phyloP scores from a whole-genome alignment of 1,140 invertebrate species.

The Notospermus geniculatus region DNA sequence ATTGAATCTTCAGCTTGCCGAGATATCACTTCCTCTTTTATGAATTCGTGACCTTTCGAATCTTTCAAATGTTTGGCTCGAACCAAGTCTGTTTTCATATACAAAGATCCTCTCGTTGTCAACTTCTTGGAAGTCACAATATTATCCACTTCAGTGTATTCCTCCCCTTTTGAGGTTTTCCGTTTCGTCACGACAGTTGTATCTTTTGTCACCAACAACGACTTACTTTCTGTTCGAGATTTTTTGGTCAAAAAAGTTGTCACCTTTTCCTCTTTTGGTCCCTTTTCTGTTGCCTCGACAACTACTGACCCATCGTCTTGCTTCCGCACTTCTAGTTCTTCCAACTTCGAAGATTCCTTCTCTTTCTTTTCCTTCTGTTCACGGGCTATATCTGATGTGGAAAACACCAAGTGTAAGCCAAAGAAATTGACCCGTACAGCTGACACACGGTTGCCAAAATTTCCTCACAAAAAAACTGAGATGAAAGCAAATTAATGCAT shows the following conservation, averaged over 20 bases:
- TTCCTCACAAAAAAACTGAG: too few species aligned
- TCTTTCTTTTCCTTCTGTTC: too few species aligned
- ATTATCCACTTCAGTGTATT: conserved; percentile 37
- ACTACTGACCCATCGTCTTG: too few species aligned
- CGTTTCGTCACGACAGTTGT: conserved; percentile 52
- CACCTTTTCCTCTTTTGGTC: conserved; percentile 26
- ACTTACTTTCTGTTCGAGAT: conserved; percentile 62
- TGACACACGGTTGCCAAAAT: too few species aligned
- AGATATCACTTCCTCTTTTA: conserved; percentile 36
- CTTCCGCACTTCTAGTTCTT: too few species aligned
- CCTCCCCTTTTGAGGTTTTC: conserved; percentile 32
- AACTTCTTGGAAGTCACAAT: conserved; percentile 36
- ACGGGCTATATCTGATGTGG: too few species aligned
- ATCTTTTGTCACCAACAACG: conserved; percentile 77
- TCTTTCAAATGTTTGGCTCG: conserved; percentile 29
- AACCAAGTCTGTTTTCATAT: conserved; percentile 31
- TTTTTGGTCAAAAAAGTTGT: conserved; percentile 54
- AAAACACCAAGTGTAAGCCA: too few species aligned
- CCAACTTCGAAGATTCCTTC: too few species aligned
- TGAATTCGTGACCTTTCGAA: conserved; percentile 30
- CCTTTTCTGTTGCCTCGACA: too few species aligned
- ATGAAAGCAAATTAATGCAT: too few species aligned
- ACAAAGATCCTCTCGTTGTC: conserved; percentile 42
- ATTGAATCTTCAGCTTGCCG: conserved; percentile 39
- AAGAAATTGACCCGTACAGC: too few species aligned